Conservation (phyloP, 1,140 invertebrate genomes). For the Bombus terrestris region DNA sequence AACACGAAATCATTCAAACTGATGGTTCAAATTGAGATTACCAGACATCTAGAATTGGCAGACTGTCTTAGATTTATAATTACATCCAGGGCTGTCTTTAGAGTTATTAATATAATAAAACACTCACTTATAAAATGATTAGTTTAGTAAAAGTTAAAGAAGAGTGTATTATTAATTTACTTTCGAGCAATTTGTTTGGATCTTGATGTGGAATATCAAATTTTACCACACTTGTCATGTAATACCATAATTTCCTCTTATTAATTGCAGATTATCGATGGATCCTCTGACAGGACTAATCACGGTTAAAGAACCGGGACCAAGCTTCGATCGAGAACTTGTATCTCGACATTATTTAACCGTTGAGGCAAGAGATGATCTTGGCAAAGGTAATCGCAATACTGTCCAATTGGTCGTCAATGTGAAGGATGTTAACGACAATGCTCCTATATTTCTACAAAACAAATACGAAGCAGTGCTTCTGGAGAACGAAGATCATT, state of each 20-base stretch:
- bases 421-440: slow-evolving; percentile 95
- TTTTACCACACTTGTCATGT: background rate
- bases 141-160: no score
- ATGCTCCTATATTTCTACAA: slow-evolving; percentile 91
- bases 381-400: slow-evolving; percentile 93
- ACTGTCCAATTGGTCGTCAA: slow-evolving; percentile 93
- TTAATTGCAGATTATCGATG: slow-evolving; percentile 87
- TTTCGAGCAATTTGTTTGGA: no score
- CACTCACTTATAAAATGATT: no score
- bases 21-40: no score
- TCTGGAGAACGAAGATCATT: slow-evolving; percentile 90
- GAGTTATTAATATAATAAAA: no score
- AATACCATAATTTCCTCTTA: background rate
- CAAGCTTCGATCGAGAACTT: slow-evolving; percentile 93
- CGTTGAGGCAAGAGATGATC: slow-evolving; percentile 94
- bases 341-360: slow-evolving; percentile 94
- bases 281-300: slow-evolving; percentile 92
- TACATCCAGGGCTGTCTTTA: no score
- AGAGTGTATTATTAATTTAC: no score
- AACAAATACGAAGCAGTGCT: slow-evolving; percentile 92
- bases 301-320: slow-evolving; percentile 89
- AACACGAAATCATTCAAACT: background rate
- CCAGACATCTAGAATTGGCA: no score
- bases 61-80: no score
- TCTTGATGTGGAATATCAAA: no score